phyloP scores from a whole-genome alignment of 2,113 vertebrate genomes.

The Seriola quinqueradiata region DNA sequence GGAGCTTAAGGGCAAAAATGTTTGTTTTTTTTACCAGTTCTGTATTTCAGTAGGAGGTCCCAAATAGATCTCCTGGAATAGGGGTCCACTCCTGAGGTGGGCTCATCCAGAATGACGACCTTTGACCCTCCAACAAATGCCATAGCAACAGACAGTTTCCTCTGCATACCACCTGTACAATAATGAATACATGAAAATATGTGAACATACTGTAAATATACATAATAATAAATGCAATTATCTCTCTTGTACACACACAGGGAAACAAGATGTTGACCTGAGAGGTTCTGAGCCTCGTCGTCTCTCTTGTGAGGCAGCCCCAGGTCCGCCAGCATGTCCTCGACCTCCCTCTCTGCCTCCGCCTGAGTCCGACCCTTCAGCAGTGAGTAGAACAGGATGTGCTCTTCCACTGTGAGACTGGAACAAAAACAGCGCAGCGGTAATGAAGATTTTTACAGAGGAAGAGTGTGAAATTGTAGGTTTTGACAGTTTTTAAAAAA shows the following conservation, averaged over 20 bases:
- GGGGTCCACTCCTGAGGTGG: conserved; percentile 94
- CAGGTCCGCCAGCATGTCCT: conserved; percentile 91
- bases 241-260: not conserved
- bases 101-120: conserved; percentile 92
- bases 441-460: not conserved
- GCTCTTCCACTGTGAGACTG: conserved; percentile 89
- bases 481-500: conserved; percentile 17
- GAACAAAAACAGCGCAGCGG: not conserved
- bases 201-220: no score
- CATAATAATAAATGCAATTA: not conserved
- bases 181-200: not conserved
- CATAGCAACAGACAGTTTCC: conserved; percentile 92
- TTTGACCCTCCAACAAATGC: conserved; percentile 90
- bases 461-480: not conserved
- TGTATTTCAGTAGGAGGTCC: conserved; percentile 91
- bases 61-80: conserved; percentile 92
- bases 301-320: conserved; percentile 92
- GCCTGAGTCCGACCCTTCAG: conserved; percentile 89
- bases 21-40: conserved; percentile 80
- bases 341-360: conserved; percentile 88
- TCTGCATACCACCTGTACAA: conserved; percentile 88
- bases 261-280: conserved; percentile 83
- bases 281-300: conserved; percentile 93
- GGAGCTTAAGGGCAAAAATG: not conserved
- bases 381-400: conserved; percentile 90